Evolutionary conservation across 2,888 invertebrate species (phyloP), one percentile per base, ranked within the genome.

Genomic region (Rotaria sp.): DNA sequence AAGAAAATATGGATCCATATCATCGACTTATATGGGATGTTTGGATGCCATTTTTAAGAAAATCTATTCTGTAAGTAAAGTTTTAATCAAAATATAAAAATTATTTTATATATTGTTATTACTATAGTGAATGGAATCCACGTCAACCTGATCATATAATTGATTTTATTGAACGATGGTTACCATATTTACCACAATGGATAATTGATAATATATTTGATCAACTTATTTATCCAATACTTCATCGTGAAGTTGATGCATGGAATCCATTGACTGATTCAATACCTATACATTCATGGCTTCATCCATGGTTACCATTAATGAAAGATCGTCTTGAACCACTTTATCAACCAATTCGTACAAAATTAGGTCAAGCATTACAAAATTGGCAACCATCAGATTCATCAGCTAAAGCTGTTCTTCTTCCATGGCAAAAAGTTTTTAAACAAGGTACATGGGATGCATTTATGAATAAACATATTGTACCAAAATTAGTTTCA

Each of bases 231-330:
- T 92, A 96, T 89, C 96, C 96, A 0, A 88, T 89, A 84, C 88
- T 92, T 24, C 91, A 92, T 88, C 91, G 93, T 0, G 96, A 95
- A 88, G 96, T 96, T 0, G 93, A 95, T 84, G 89, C 88, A 86
- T 98, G 99, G 99, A 96, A 99, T 92, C 99, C 99, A 1, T 93
- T 96, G 3, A 95, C 95, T 0, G 98, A 99, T 90, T 95, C 95
- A 0, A 94, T 96, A 88, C 98, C 98, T 26, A 95, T 99, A 88
- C 97, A 99, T 91, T 94, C 94, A 10, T 99, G 99, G 99, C 94
- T 97, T 87, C 94, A 97, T 91, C 98, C 98, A 0, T 99, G 99
- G 99, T 93, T 96, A 87, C 94, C 94, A 0, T 91, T 95, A 15
- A 93, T 97, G 90, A 94, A 95, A 48, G 89, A 91, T 52, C 90